Percentiles rank a stretch among this genome's conserved stretches.
These are phyloP conservation scores for Odontomyia ornata DNA, from an alignment of 2,888 invertebrate species.

Conservation along the genomic window DNA sequence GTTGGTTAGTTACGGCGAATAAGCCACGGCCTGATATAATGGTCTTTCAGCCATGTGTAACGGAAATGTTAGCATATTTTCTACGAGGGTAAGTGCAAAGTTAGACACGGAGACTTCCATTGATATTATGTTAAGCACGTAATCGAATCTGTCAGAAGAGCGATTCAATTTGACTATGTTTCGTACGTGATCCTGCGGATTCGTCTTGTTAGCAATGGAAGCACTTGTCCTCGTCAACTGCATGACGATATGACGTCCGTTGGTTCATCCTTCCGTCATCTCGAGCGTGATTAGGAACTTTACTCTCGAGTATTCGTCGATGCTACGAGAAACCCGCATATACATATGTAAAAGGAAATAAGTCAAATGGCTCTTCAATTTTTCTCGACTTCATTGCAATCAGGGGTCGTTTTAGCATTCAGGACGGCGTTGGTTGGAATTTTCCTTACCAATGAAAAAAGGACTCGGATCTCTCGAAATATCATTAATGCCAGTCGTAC, in stretches of 20 bases:
- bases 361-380: conserved; percentile 49
- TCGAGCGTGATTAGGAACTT: not conserved
- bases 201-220: conserved; percentile 28
- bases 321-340: conserved; percentile 1
- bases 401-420: conserved; percentile 17
- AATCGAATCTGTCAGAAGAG: conserved; percentile 50
- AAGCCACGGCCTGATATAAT: conserved; percentile 44
- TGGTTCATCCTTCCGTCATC: not conserved
- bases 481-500: conserved; percentile 27
- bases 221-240: conserved; percentile 18
- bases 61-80: conserved; percentile 51
- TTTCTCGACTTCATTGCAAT: conserved; percentile 34
- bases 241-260: conserved; percentile 20
- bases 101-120: conserved; percentile 48
- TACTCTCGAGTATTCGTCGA: not conserved
- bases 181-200: conserved; percentile 50
- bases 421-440: conserved; percentile 1
- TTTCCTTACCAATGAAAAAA: conserved; percentile 18
- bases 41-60: conserved; percentile 48
- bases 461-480: conserved; percentile 13
- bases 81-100: conserved; percentile 37
- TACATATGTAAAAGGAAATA: conserved; percentile 44
- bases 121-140: conserved; percentile 52
- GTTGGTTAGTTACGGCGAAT: conserved; percentile 33
- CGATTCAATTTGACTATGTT: conserved; percentile 50